These are phyloP conservation scores for Hydropsyche tenuis DNA, from an alignment of 1,140 invertebrate species.

Conservation along the genomic window DNA sequence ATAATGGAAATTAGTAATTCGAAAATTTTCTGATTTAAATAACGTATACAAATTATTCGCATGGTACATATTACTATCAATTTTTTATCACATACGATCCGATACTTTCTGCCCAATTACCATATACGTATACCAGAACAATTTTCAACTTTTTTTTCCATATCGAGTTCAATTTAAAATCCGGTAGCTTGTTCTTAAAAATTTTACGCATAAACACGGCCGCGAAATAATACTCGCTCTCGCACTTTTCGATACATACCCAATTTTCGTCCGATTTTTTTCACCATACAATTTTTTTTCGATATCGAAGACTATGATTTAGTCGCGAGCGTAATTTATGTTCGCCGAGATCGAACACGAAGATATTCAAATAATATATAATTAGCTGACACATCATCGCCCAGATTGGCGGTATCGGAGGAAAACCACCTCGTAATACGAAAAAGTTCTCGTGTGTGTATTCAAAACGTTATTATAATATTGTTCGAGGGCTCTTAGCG, in stretches of 20 bases:
- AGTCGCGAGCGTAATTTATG: conserved; percentile 31
- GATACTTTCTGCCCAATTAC: too few relatives aligned
- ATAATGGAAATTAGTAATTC: too few relatives aligned
- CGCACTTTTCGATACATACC: too few relatives aligned
- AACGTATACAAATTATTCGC: too few relatives aligned
- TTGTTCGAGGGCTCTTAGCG: too few relatives aligned
- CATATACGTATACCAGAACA: too few relatives aligned
- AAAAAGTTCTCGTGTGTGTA: too few relatives aligned
- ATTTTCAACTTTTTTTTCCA: conserved; percentile 9
- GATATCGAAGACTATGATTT: conserved; percentile 21
- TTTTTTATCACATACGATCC: too few relatives aligned
- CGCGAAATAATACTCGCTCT: not conserved
- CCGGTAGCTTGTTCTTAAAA: conserved; percentile 19
- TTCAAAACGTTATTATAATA: too few relatives aligned
- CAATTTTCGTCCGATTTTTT: not conserved
- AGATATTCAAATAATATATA: conserved; percentile 38
- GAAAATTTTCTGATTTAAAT: too few relatives aligned
- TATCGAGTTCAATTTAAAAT: not conserved
- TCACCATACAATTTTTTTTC: conserved; percentile 5
- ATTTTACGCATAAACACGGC: conserved; percentile 22
- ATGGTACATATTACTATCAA: too few relatives aligned
- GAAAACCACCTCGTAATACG: conserved; percentile 1
- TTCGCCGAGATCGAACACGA: conserved; percentile 32
- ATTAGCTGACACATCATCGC: conserved; percentile 34
- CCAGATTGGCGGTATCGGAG: conserved; percentile 13